Conservation (phyloP, 2,797 vertebrate genomes). For the Cottoperca gobio region DNA sequence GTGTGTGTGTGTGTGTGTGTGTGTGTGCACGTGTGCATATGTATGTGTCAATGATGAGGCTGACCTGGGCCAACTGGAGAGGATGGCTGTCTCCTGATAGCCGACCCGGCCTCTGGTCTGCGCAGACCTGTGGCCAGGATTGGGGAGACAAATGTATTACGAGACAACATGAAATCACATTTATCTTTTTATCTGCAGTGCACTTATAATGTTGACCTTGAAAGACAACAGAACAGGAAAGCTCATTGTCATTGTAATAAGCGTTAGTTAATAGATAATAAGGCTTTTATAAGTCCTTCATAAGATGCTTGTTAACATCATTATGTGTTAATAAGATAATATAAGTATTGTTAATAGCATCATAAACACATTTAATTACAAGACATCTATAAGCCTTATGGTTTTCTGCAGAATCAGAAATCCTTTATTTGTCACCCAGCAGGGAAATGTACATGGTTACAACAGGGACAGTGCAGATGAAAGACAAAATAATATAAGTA, state of each 20-base stretch:
- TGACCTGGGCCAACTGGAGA: conserved; percentile 83
- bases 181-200: neutral
- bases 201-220: neutral
- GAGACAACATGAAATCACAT: conserved; percentile 16
- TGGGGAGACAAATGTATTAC: conserved; percentile 19
- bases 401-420: too few species aligned
- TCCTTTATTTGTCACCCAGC: too few species aligned
- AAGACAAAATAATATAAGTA: too few species aligned
- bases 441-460: too few species aligned
- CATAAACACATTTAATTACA: too few species aligned
- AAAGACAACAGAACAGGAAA: conserved; percentile 3
- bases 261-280: neutral
- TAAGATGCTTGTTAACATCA: neutral
- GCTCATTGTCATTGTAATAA: neutral
- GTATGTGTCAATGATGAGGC: conserved; percentile 54
- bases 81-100: conserved; percentile 78
- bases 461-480: too few species aligned
- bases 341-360: too few species aligned
- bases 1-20: conserved; percentile 34
- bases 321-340: neutral
- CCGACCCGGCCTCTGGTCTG: conserved; percentile 76
- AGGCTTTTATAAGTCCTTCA: neutral
- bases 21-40: neutral
- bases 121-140: conserved; percentile 76
- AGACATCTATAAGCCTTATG: too few species aligned